Percentiles rank a stretch among this genome's conserved stretches.
These are phyloP conservation scores for Clepsis dumicolana DNA, from an alignment of 2,888 invertebrate species.

Conservation along the genomic window DNA sequence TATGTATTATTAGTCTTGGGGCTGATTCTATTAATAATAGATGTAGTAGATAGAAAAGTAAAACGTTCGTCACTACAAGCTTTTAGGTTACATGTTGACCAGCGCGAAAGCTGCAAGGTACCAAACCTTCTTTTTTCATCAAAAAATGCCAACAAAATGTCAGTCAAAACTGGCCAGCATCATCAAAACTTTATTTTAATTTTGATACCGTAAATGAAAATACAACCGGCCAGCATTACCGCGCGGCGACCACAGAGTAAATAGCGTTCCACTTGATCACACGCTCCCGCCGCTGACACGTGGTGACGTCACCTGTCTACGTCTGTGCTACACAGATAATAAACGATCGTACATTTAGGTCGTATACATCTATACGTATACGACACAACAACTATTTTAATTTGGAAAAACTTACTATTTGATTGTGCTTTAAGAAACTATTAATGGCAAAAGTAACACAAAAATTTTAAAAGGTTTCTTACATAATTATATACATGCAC, in stretches of 20 bases:
- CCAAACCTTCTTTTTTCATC: background rate
- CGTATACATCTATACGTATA: too few species aligned
- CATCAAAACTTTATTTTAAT: constrained; percentile 7
- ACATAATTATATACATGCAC: too few species aligned
- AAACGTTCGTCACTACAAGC: too few species aligned
- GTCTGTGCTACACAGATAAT: constrained; percentile 26
- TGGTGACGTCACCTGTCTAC: constrained; percentile 41
- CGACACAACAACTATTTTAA: too few species aligned
- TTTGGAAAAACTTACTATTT: too few species aligned
- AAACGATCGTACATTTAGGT: constrained; percentile 5
- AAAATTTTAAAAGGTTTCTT: too few species aligned
- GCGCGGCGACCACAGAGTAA: constrained; percentile 25
- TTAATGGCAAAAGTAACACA: too few species aligned
- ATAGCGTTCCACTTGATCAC: constrained; percentile 28
- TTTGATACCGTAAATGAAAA: constrained; percentile 8
- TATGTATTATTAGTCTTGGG: too few species aligned
- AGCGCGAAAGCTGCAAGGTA: background rate
- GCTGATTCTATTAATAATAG: too few species aligned
- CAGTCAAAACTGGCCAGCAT: background rate
- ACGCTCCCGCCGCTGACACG: constrained; percentile 20
- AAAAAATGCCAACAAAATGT: background rate
- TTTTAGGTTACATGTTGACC: too few species aligned
- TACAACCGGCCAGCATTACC: constrained; percentile 27
- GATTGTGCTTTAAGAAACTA: too few species aligned
- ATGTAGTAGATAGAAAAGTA: too few species aligned